phyloP scores from a whole-genome alignment of 2,888 invertebrate species.

The Baronia brevicornis region DNA sequence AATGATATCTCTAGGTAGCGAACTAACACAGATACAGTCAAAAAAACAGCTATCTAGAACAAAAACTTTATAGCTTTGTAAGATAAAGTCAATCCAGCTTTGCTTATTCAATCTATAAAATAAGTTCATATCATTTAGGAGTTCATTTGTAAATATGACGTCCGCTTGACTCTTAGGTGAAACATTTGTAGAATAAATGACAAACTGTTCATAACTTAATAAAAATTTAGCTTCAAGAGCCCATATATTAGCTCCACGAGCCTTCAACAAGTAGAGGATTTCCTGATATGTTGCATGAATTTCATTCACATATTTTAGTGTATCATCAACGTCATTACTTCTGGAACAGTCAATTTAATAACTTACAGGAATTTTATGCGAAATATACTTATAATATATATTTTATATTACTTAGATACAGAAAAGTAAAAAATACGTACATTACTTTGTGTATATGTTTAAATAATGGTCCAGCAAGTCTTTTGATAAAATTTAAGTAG shows the following conservation, averaged over 20 bases:
- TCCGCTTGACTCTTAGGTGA: constrained; percentile 49
- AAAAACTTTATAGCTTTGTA: constrained; percentile 77
- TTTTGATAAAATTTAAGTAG: constrained; percentile 52
- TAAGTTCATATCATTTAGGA: constrained; percentile 35
- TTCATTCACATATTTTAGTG: constrained; percentile 49
- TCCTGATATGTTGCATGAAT: constrained; percentile 56
- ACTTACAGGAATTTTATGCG: not conserved
- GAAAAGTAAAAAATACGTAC: constrained; percentile 31
- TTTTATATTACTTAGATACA: not conserved
- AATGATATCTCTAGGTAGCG: constrained; percentile 41
- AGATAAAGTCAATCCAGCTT: constrained; percentile 77
- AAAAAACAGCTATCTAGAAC: constrained; percentile 66
- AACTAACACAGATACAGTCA: constrained; percentile 55
- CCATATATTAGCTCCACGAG: constrained; percentile 53
- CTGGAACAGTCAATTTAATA: constrained; percentile 26
- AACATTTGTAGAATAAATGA: constrained; percentile 41
- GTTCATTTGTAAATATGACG: constrained; percentile 38
- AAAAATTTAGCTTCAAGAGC: constrained; percentile 50
- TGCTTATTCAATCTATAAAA: constrained; percentile 58
- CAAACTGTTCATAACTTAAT: constrained; percentile 56
- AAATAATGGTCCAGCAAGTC: constrained; percentile 61
- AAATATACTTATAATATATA: not conserved
- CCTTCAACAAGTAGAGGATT: constrained; percentile 45
- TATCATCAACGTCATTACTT: constrained; percentile 39
- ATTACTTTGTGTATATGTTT: constrained; percentile 51